These are phyloP conservation scores for Drosophila pegasa DNA, from an alignment of 2,888 invertebrate genomes.

Conservation along the genomic window DNA sequence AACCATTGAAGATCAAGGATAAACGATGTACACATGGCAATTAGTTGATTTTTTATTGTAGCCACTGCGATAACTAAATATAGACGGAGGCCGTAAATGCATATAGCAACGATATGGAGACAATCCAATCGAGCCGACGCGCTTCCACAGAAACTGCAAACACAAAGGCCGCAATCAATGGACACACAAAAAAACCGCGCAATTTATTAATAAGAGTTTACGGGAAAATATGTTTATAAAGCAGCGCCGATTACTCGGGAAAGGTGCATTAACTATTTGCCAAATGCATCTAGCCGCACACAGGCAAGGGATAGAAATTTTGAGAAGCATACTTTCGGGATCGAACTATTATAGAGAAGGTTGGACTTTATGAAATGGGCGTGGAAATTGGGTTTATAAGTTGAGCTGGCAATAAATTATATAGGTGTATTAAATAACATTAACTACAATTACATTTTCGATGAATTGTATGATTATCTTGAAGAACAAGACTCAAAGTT, in stretches of 20 bases:
- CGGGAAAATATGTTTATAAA: slow-evolving; percentile 5
- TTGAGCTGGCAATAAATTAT: background rate
- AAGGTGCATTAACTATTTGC: background rate
- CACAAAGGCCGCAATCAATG: slow-evolving; percentile 34
- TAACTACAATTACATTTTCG: too few species aligned
- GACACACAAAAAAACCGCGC: background rate
- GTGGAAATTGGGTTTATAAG: background rate
- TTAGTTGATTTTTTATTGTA: slow-evolving; percentile 71
- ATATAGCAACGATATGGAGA: slow-evolving; percentile 34
- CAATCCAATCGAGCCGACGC: slow-evolving; percentile 6
- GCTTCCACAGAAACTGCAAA: slow-evolving; percentile 10
- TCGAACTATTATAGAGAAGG: background rate
- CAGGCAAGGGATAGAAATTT: background rate
- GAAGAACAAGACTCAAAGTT: too few species aligned
- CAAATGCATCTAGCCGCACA: background rate
- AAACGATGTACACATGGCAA: slow-evolving; percentile 72
- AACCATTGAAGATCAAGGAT: slow-evolving; percentile 81
- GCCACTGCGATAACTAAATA: slow-evolving; percentile 70
- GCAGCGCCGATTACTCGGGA: background rate
- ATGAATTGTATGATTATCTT: too few species aligned
- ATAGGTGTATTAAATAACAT: background rate
- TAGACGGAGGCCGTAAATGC: slow-evolving; percentile 60
- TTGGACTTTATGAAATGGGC: background rate
- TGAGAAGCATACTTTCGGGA: slow-evolving; percentile 49
- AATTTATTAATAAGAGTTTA: slow-evolving; percentile 12